Evolutionary conservation across 2,888 invertebrate species (phyloP).

Genomic region (Caprella mutica): DNA sequence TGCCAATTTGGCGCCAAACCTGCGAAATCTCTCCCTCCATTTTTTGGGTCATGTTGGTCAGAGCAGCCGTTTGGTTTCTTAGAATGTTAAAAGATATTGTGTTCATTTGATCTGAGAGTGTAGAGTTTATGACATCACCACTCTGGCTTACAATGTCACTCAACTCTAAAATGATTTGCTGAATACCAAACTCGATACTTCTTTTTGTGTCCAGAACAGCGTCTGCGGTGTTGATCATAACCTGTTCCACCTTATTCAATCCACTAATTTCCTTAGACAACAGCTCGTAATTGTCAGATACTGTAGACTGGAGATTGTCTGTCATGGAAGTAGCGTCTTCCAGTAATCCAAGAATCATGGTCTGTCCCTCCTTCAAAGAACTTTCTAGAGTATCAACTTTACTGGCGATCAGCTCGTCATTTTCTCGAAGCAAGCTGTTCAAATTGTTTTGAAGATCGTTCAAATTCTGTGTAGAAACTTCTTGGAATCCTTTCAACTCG

Average conservation of each 20-base stretch:
- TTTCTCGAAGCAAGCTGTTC: constrained; percentile 8
- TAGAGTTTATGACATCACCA: constrained; percentile 53
- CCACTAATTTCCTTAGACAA: constrained; percentile 42
- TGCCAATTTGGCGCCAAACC: constrained; percentile 81
- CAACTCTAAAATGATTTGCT: constrained; percentile 65
- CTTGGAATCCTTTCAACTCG: constrained; percentile 14
- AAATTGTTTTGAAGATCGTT: constrained; percentile 10
- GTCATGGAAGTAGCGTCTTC: constrained; percentile 49
- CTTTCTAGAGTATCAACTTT: neutral
- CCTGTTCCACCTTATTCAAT: constrained; percentile 60
- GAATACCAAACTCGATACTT: constrained; percentile 69
- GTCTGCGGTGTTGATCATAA: constrained; percentile 70
- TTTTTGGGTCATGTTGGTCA: constrained; percentile 60
- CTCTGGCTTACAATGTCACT: constrained; percentile 45
- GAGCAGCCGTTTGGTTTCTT: constrained; percentile 57
- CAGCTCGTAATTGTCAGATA: constrained; percentile 48
- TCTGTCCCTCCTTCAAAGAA: constrained; percentile 13
- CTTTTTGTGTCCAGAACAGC: constrained; percentile 71
- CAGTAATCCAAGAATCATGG: constrained; percentile 41
- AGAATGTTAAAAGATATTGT: constrained; percentile 57
- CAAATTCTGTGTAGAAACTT: constrained; percentile 13
- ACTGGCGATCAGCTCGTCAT: neutral
- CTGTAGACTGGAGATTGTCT: constrained; percentile 48
- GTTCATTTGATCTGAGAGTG: constrained; percentile 54
- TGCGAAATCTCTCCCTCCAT: constrained; percentile 53